These are phyloP conservation scores for Porites lobata DNA, from an alignment of 92 coral and sea anemone genomes.

Conservation along the genomic window DNA sequence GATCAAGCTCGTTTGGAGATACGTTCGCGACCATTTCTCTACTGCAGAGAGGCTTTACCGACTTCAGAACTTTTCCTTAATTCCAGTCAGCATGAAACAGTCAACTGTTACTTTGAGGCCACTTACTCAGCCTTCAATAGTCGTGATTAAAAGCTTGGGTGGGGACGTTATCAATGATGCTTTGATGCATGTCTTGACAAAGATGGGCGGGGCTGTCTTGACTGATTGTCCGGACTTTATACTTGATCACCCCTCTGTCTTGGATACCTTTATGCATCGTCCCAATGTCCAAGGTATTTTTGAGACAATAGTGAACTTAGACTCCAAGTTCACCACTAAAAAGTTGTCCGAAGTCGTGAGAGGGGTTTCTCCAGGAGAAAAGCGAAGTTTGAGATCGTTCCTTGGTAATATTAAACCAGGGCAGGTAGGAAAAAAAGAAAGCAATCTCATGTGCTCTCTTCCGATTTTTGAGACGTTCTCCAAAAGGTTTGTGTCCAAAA, in stretches of 20 bases:
- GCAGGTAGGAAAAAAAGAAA: neutral
- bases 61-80: conserved; percentile 71
- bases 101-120: conserved; percentile 47
- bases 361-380: conserved; percentile 1
- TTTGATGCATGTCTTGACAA: conserved; percentile 24
- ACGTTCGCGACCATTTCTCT: conserved; percentile 64
- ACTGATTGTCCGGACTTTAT: conserved; percentile 58
- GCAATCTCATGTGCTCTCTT: conserved; percentile 9
- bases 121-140: conserved; percentile 55
- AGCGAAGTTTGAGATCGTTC: conserved; percentile 60
- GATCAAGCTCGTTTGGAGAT: conserved; percentile 81
- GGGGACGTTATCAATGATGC: conserved; percentile 19
- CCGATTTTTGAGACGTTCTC: conserved; percentile 71
- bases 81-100: conserved; percentile 50
- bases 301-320: conserved; percentile 47
- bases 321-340: neutral
- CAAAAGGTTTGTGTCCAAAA: conserved; percentile 27
- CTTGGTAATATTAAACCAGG: conserved; percentile 10
- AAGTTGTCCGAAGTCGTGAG: conserved; percentile 4
- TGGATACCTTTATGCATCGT: conserved; percentile 55
- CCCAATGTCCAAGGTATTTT: conserved; percentile 65
- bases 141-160: conserved; percentile 40
- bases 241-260: conserved; percentile 50
- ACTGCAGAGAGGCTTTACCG: conserved; percentile 24
- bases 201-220: conserved; percentile 61